Percentiles rank a stretch among this genome's conserved stretches.
Evolutionary conservation across 2,888 invertebrate genomes (phyloP).

Genomic region (Galerucella nymphaeae): DNA sequence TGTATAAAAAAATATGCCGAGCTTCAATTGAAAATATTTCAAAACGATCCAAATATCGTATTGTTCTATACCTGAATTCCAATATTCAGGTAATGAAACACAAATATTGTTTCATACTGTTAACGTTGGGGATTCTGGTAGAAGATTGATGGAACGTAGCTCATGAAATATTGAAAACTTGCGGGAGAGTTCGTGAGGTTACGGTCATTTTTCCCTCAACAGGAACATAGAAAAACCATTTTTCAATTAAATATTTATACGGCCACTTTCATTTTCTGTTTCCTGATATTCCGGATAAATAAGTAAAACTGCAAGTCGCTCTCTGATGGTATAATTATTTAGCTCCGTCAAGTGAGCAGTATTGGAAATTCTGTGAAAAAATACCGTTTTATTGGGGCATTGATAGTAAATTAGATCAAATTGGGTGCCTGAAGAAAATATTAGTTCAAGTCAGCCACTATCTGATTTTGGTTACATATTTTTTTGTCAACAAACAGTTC

Average conservation of each 20-base stretch:
- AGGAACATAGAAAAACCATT: conserved; percentile 26
- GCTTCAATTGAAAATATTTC: too few relatives aligned
- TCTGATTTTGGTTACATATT: neutral
- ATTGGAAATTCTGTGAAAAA: neutral
- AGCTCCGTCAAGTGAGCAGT: neutral
- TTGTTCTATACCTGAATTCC: neutral
- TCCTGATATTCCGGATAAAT: conserved; percentile 7
- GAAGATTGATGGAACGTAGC: conserved; percentile 30
- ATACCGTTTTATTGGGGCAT: neutral
- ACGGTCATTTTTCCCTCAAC: conserved; percentile 18
- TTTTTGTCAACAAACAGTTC: neutral
- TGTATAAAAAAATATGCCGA: too few relatives aligned
- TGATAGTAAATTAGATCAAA: neutral
- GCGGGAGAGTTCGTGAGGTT: conserved; percentile 23
- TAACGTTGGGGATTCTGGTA: conserved; percentile 7
- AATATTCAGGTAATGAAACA: neutral
- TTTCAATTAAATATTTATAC: conserved; percentile 30
- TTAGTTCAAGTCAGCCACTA: too few relatives aligned
- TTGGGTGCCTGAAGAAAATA: neutral
- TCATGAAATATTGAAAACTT: conserved; percentile 30
- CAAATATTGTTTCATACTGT: conserved; percentile 12
- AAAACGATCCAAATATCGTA: too few relatives aligned
- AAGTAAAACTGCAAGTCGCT: neutral
- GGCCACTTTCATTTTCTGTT: conserved; percentile 24
- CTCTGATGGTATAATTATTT: neutral